These are phyloP conservation scores for Cololabis saira DNA, from an alignment of 2,113 vertebrate genomes.

Conservation along the genomic window DNA sequence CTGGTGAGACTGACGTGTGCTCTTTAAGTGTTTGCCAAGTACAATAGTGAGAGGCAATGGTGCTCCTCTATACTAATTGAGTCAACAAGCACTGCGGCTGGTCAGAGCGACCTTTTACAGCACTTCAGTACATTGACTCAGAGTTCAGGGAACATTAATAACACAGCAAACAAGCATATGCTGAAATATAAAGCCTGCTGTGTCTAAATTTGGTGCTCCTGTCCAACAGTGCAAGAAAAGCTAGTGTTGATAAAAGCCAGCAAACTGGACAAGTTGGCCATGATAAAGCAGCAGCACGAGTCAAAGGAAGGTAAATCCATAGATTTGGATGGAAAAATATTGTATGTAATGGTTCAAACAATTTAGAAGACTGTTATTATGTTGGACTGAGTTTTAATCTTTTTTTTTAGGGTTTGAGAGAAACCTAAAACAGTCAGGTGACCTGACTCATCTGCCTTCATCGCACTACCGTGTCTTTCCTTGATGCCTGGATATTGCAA, in stretches of 20 bases:
- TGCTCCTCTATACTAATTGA: slow-evolving; percentile 73
- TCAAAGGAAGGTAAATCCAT: no score
- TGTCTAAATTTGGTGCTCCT: slow-evolving; percentile 8
- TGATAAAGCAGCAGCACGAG: no score
- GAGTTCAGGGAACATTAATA: slow-evolving; percentile 65
- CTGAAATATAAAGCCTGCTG: slow-evolving; percentile 17
- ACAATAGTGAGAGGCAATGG: slow-evolving; percentile 71
- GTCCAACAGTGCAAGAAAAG: slow-evolving; percentile 11
- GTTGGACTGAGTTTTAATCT: no score
- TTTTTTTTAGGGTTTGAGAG: no score
- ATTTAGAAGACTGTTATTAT: no score
- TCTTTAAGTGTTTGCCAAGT: slow-evolving; percentile 72
- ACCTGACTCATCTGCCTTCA: no score
- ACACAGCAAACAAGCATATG: slow-evolving; percentile 38
- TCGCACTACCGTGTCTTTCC: no score
- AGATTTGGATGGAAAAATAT: no score
- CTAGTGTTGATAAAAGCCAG: not conserved
- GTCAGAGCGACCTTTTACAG: slow-evolving; percentile 55
- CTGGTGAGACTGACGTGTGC: slow-evolving; percentile 70
- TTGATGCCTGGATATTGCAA: no score
- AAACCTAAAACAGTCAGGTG: no score
- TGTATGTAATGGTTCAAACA: no score
- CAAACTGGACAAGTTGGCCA: not conserved
- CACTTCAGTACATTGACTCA: slow-evolving; percentile 62
- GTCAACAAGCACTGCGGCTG: slow-evolving; percentile 71